These are phyloP conservation scores for Hemitrygon akajei DNA, from an alignment of 2,797 vertebrate species.

Conservation along the genomic window DNA sequence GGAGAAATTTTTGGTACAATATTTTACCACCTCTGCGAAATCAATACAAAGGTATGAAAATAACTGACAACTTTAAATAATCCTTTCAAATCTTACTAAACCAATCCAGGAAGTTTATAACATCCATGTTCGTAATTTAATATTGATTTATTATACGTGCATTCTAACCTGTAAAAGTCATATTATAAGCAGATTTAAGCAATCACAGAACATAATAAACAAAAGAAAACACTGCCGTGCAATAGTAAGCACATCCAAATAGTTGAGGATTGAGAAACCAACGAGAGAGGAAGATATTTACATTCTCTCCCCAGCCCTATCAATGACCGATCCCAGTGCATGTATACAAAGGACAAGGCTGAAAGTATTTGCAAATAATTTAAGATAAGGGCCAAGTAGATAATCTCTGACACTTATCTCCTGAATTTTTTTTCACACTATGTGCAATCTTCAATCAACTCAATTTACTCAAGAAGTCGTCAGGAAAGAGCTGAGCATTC, in stretches of 20 bases:
- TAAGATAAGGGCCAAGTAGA: not conserved
- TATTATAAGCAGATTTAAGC: not conserved
- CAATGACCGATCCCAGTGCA: not conserved
- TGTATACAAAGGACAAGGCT: not conserved
- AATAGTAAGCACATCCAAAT: not conserved
- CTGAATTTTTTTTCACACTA: not conserved
- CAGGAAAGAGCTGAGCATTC: not conserved
- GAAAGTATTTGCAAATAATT: not conserved
- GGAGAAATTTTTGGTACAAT: slow-evolving; percentile 20
- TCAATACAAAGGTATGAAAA: slow-evolving; percentile 12
- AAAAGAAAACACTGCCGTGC: not conserved
- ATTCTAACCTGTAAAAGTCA: not conserved
- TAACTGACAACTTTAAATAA: not conserved
- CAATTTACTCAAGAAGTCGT: not conserved
- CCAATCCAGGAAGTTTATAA: not conserved
- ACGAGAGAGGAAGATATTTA: not conserved
- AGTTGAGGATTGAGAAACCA: not conserved
- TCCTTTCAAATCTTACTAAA: not conserved
- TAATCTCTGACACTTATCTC: not conserved
- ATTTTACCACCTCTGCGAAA: not conserved
- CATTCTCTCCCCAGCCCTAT: not conserved
- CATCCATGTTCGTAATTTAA: not conserved
- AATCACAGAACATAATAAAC: not conserved
- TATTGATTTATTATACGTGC: not conserved
- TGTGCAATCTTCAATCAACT: not conserved